A percentile compares a stretch with the other conserved stretches of the same genome.
Conservation (phyloP, 2,888 invertebrate species). For the Caenorhabditis sp. region DNA sequence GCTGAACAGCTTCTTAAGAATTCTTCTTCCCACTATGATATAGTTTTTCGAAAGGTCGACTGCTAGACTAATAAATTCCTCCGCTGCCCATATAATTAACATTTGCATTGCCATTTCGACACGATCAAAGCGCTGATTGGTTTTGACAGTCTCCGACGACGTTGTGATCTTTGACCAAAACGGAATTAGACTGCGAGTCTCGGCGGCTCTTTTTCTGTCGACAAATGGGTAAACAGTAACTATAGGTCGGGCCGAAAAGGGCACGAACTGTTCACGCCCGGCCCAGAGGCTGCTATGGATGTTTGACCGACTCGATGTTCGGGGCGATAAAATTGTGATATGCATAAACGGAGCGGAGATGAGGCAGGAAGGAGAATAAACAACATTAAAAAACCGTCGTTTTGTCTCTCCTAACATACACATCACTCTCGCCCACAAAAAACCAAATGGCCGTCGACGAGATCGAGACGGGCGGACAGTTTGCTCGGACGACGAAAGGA, state of each 20-base stretch:
- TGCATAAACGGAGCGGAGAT: not conserved
- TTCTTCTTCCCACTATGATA: too few relatives aligned
- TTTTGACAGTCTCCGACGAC: not conserved
- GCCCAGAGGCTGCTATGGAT: not conserved
- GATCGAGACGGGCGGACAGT: slow-evolving; percentile 17
- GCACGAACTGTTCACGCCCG: too few relatives aligned
- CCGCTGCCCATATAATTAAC: too few relatives aligned
- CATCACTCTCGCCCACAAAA: slow-evolving; percentile 14
- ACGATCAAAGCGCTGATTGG: not conserved
- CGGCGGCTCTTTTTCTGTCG: too few relatives aligned
- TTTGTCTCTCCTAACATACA: slow-evolving; percentile 11
- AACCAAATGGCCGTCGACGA: slow-evolving; percentile 29
- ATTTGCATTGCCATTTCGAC: too few relatives aligned
- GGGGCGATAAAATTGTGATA: slow-evolving; percentile 9
- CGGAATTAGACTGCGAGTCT: too few relatives aligned
- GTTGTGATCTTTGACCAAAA: too few relatives aligned
- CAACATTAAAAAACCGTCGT: slow-evolving; percentile 10
- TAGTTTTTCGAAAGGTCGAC: too few relatives aligned
- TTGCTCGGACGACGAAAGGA: too few relatives aligned
- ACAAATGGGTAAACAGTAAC: slow-evolving; percentile 3
- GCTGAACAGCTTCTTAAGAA: too few relatives aligned
- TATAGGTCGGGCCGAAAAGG: too few relatives aligned
- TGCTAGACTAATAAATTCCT: too few relatives aligned
- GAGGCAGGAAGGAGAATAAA: slow-evolving; percentile 2
- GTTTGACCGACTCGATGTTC: slow-evolving; percentile 7